Evolutionary conservation across 92 coral and sea anemone species (phyloP).

Genomic region (Galaxea fascicularis): DNA sequence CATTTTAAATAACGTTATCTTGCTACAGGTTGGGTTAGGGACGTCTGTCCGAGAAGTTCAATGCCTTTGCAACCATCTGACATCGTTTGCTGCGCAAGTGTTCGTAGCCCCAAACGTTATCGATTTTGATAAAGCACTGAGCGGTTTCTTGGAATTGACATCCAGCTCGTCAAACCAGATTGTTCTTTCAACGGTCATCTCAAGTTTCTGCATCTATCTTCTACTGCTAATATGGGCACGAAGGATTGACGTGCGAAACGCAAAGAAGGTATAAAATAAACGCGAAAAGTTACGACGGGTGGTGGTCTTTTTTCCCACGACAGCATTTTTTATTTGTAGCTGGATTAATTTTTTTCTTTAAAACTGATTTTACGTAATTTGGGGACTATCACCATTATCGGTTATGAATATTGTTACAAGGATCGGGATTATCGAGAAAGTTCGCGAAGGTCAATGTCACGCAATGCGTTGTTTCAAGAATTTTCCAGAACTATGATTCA

Average conservation of each 20-base stretch:
- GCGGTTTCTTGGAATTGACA: constrained; percentile 33
- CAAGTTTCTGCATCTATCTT: constrained; percentile 65
- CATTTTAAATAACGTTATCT: not conserved
- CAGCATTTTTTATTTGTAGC: too few relatives aligned
- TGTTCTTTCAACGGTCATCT: constrained; percentile 68
- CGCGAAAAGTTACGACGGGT: not conserved
- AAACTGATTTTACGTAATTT: too few relatives aligned
- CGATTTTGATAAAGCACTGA: constrained; percentile 55
- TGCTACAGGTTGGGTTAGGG: constrained; percentile 67
- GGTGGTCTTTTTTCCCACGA: not conserved
- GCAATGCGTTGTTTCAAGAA: too few relatives aligned
- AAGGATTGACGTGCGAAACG: constrained; percentile 68
- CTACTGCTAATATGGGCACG: constrained; percentile 79
- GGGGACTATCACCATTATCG: too few relatives aligned
- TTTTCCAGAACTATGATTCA: too few relatives aligned
- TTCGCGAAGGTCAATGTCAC: too few relatives aligned
- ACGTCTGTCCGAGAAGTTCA: constrained; percentile 62
- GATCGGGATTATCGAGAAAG: too few relatives aligned
- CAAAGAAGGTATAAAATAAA: constrained; percentile 62
- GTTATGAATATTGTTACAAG: too few relatives aligned
- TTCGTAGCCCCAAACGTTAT: constrained; percentile 61
- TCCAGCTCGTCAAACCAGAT: constrained; percentile 52
- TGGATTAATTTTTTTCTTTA: too few relatives aligned
- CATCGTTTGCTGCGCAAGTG: constrained; percentile 80
- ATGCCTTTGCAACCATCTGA: constrained; percentile 77